Evolutionary conservation across 2,797 vertebrate genomes (phyloP).

Genomic region (Sphenopsis melanotis): DNA sequence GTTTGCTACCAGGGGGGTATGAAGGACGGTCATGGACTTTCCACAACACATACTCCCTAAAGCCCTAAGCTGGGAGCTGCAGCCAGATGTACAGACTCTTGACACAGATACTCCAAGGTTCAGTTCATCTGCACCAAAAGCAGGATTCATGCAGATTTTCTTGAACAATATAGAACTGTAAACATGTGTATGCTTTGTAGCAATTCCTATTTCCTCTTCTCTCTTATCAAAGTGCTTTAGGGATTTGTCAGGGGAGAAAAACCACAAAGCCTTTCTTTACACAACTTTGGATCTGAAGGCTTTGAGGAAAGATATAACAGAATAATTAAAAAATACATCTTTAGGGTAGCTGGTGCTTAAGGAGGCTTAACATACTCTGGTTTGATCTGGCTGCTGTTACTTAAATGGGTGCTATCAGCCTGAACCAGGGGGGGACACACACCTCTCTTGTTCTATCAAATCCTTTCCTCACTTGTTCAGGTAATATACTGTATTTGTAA

Average conservation of each 20-base stretch:
- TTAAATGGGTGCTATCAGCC: neutral
- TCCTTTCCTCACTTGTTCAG: neutral
- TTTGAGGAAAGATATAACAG: constrained; percentile 39
- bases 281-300: neutral
- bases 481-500: neutral
- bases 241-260: constrained; percentile 11
- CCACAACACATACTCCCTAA: neutral
- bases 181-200: neutral
- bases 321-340: constrained; percentile 10
- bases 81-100: constrained; percentile 34
- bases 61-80: neutral
- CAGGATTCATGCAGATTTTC: neutral
- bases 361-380: neutral
- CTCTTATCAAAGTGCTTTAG: neutral
- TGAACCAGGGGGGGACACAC: neutral
- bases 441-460: neutral
- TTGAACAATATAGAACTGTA: constrained; percentile 44
- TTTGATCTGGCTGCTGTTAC: neutral
- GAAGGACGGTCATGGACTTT: neutral
- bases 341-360: neutral
- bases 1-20: constrained; percentile 42
- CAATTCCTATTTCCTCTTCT: constrained; percentile 18
- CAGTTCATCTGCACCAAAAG: neutral
- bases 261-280: constrained; percentile 3
- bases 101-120: neutral